Conservation (phyloP, 2,888 invertebrate genomes). For the Heliconius sara region DNA sequence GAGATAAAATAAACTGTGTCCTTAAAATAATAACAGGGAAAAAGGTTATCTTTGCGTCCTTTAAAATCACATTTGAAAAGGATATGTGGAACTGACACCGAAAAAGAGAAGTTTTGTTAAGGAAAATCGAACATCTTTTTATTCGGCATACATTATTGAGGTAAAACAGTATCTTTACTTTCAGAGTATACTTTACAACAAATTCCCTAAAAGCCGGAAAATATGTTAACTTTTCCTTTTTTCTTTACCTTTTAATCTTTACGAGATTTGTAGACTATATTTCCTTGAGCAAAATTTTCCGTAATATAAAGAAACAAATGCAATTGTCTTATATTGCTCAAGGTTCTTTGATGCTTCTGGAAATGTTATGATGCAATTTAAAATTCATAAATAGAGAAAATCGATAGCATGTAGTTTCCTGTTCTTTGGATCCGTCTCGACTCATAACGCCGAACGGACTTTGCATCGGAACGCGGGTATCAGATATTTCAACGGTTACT, state of each 20-base stretch:
- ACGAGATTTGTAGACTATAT: constrained; percentile 28
- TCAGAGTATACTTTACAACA: constrained; percentile 36
- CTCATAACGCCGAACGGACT: constrained; percentile 38
- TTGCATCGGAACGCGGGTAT: constrained; percentile 47
- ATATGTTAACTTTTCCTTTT: constrained; percentile 64
- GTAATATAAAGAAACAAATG: constrained; percentile 32
- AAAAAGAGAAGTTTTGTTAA: constrained; percentile 14
- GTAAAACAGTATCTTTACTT: constrained; percentile 17
- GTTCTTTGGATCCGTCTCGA: constrained; percentile 47
- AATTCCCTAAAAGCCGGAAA: constrained; percentile 70
- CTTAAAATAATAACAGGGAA: not conserved
- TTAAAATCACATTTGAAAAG: constrained; percentile 15
- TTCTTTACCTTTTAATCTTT: constrained; percentile 27
- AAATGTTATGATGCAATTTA: constrained; percentile 46
- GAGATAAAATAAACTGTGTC: not conserved
- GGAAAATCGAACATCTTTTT: constrained; percentile 21
- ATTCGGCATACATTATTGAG: constrained; percentile 25
- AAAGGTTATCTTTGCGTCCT: not conserved
- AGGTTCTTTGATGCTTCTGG: constrained; percentile 11
- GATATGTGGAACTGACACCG: constrained; percentile 13
- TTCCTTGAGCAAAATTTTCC: constrained; percentile 18
- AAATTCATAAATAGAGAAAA: constrained; percentile 54
- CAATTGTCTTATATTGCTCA: constrained; percentile 24
- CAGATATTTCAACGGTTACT: constrained; percentile 70
- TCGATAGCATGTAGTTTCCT: constrained; percentile 50